A percentile compares a stretch with the other conserved stretches of the same genome.
Conservation (phyloP, 1,140 invertebrate species). For the Frieseomelitta varia region DNA sequence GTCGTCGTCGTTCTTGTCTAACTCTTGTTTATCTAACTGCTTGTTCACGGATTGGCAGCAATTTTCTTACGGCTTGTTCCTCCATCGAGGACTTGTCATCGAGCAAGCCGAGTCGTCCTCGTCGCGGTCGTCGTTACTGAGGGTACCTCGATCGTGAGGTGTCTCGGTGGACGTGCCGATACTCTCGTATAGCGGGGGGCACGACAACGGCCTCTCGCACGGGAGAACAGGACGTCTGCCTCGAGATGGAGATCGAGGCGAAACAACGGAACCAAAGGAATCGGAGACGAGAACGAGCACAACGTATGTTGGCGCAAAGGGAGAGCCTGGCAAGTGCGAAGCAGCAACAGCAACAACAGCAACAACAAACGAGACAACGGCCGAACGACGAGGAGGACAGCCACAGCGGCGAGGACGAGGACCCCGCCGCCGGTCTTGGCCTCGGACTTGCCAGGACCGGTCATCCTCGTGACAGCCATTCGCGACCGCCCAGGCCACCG, state of each 20-base stretch:
- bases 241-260: conserved; percentile 89
- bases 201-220: conserved; percentile 29
- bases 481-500: conserved; percentile 74
- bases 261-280: conserved; percentile 90
- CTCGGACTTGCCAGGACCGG: conserved; percentile 80
- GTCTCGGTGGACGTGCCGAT: conserved; percentile 18
- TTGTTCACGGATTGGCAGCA: background rate
- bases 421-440: conserved; percentile 80
- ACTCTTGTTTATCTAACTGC: conserved; percentile 1
- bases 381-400: conserved; percentile 81
- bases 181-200: background rate
- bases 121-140: background rate
- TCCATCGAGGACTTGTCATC: background rate
- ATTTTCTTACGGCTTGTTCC: background rate
- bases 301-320: conserved; percentile 92
- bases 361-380: conserved; percentile 69
- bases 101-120: conserved; percentile 9
- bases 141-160: conserved; percentile 10
- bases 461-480: conserved; percentile 69
- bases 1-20: background rate
- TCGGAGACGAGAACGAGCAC: conserved; percentile 91
- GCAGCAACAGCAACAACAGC: conserved; percentile 70
- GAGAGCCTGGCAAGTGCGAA: conserved; percentile 85
- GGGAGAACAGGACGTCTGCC: conserved; percentile 23
- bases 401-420: conserved; percentile 88